These are phyloP conservation scores for Plotosus lineatus DNA, from an alignment of 2,113 vertebrate species.

Conservation along the genomic window DNA sequence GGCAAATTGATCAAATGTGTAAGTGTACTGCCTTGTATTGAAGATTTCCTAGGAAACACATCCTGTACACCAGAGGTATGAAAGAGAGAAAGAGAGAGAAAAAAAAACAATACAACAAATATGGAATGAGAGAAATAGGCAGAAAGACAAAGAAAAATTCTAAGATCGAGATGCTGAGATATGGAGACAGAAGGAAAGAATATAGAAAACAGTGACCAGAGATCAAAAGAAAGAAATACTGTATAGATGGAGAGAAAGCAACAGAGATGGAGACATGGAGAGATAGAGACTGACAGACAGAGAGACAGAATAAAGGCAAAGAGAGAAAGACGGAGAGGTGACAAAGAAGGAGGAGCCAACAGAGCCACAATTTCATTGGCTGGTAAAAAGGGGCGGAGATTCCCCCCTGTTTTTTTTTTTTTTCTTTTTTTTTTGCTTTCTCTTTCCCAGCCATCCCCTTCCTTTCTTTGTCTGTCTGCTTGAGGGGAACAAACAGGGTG, in stretches of 20 bases:
- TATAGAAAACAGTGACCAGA: background rate
- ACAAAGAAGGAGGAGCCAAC: slow-evolving; percentile 51
- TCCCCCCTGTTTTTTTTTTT: slow-evolving; percentile 22
- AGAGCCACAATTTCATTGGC: slow-evolving; percentile 40
- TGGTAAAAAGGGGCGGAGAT: slow-evolving; percentile 55
- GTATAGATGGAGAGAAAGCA: background rate
- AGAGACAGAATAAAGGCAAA: slow-evolving; percentile 43
- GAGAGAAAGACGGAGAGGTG: slow-evolving; percentile 47
- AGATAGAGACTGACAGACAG: slow-evolving; percentile 36
- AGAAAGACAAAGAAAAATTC: background rate
- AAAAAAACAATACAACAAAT: background rate
- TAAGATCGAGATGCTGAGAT: background rate
- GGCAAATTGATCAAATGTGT: background rate
- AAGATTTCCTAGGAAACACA: slow-evolving; percentile 75
- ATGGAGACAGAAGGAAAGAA: background rate
- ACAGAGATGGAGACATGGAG: slow-evolving; percentile 58
- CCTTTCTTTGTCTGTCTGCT: slow-evolving; percentile 63
- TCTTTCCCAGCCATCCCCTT: slow-evolving; percentile 48
- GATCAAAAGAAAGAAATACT: slow-evolving; percentile 36
- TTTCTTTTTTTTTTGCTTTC: slow-evolving; percentile 41
- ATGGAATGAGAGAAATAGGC: background rate
- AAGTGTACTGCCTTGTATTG: slow-evolving; percentile 69
- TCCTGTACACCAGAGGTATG: slow-evolving; percentile 59
- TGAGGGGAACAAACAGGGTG: slow-evolving; percentile 29
- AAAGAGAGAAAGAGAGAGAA: slow-evolving; percentile 31